phyloP scores from a whole-genome alignment of 2,113 vertebrate genomes.

The Campylomormyrus numenius region DNA sequence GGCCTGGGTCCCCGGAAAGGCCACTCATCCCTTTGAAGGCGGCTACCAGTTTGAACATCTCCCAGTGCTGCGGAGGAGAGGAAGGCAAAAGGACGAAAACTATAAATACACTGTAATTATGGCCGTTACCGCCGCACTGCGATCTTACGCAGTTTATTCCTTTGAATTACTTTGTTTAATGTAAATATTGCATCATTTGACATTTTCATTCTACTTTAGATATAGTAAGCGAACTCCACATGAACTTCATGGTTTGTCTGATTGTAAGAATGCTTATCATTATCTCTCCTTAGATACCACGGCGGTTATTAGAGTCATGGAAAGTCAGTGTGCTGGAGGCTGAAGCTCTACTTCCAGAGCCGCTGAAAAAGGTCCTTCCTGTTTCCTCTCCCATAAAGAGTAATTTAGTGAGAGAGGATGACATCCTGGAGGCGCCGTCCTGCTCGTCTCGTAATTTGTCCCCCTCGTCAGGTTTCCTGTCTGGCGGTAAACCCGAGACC shows the following conservation, averaged over 20 bases:
- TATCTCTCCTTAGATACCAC: constrained; percentile 73
- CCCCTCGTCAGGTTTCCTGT: constrained; percentile 20
- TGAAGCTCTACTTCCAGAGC: constrained; percentile 66
- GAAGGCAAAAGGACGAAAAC: constrained; percentile 85
- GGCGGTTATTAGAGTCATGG: constrained; percentile 82
- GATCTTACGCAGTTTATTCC: not conserved
- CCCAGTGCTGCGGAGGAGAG: constrained; percentile 77
- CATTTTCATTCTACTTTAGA: not conserved
- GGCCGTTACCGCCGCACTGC: not conserved
- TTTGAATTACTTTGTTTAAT: not conserved
- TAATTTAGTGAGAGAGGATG: constrained; percentile 32
- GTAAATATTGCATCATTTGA: not conserved
- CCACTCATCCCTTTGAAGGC: constrained; percentile 80
- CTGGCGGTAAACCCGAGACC: constrained; percentile 41
- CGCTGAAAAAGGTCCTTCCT: constrained; percentile 47
- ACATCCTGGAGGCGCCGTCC: constrained; percentile 23
- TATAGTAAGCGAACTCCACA: not conserved
- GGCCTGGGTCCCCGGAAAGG: constrained; percentile 83
- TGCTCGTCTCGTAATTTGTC: constrained; percentile 16
- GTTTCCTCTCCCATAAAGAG: constrained; percentile 35
- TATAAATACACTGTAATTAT: constrained; percentile 80
- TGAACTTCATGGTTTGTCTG: not conserved
- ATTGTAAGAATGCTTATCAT: not conserved
- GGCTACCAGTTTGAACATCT: constrained; percentile 85
- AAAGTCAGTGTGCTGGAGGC: constrained; percentile 81